Conservation (phyloP, 2,888 invertebrate genomes). For the Leptinotarsa haldemani region DNA sequence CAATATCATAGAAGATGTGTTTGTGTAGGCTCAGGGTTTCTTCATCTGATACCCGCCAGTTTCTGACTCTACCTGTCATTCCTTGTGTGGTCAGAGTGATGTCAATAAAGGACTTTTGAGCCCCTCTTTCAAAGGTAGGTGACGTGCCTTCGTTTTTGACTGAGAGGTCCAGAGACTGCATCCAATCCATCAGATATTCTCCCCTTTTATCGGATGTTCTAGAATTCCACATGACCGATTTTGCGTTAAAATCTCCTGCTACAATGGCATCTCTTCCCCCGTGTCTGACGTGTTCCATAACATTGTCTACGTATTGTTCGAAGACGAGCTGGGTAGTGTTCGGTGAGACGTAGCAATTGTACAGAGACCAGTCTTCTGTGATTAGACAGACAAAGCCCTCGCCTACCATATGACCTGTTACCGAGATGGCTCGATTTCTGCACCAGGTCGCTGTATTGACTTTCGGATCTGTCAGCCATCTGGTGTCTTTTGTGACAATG, state of each 20-base stretch:
- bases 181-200: constrained; percentile 3
- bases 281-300: background rate
- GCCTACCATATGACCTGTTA: too few relatives aligned
- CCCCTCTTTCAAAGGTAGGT: background rate
- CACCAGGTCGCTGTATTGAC: too few relatives aligned
- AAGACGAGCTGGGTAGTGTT: background rate
- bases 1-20: too few relatives aligned
- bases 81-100: too few relatives aligned
- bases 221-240: constrained; percentile 2
- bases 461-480: too few relatives aligned
- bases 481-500: too few relatives aligned
- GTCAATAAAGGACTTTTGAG: background rate
- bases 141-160: background rate
- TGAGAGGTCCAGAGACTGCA: too few relatives aligned
- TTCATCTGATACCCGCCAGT: too few relatives aligned
- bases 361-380: background rate
- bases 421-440: too few relatives aligned
- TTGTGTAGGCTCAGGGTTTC: too few relatives aligned
- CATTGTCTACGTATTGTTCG: background rate
- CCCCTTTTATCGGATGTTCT: background rate
- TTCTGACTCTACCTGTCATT: too few relatives aligned
- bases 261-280: background rate
- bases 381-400: background rate
- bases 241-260: background rate
- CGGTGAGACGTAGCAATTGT: background rate